Evolutionary conservation across 1,140 invertebrate species (phyloP), one percentile per base, ranked within the genome.

Genomic region (Phenacoccus solenopsis): DNA sequence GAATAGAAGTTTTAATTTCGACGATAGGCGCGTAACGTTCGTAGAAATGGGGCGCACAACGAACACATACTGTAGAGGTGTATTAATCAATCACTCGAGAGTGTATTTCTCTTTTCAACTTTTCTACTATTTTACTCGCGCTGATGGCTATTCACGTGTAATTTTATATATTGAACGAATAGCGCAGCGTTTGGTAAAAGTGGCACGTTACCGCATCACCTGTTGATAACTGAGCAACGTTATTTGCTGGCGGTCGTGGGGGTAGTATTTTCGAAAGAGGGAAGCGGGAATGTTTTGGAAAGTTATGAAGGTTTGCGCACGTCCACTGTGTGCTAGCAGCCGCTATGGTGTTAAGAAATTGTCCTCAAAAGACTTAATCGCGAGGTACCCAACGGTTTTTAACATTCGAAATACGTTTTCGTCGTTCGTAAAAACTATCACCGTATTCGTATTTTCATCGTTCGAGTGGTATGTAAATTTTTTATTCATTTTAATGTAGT

Each of bases 91-190:
- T 49, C 38, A 49, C 38, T 4, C 13, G 16, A 49, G 20, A 2
- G 38, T 49, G 4, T 9, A 16, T 49, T 49, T 10, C 3, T 2
- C 5, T 49, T 49, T 49, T 4, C 38, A 9, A 49, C 38, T 49
- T 32, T 32, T 32, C 30, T 32, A 32, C 30, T 32, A 32, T 7
- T 49, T 49, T 49, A 49, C 38, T 49, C 38, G 38, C 20, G 5
- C 38, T 49, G 38, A 49, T 49, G 38, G 38, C 12, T 49, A 49
- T 49, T 49, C 38, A 49, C 38, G 38, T 49, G 38, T 49, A 49
- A 49, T 49, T 49, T 49, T 49, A 49, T 49, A 49, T 49, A 49
- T 49, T 49, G 38, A 49, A 49, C 38, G 38, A 49, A n/a, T n/a
- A 32, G 13, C 13, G 13, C 13, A 49, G 20, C 38, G 38, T n/a